Conservation (phyloP, 2,888 invertebrate species). For the Xestobium rufovillosum region DNA sequence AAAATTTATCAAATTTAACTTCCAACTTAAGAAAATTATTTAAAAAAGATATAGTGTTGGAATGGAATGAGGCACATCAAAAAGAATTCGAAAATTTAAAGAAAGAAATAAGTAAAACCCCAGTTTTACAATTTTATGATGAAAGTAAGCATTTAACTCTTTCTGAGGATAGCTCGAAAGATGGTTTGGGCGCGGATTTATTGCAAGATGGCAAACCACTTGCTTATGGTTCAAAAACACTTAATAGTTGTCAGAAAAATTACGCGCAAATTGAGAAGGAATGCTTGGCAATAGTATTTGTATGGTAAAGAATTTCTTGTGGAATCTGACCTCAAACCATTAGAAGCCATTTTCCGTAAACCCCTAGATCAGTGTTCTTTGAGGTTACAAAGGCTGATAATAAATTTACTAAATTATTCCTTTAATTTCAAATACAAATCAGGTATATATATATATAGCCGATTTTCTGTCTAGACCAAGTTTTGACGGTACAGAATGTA, state of each 20-base stretch:
- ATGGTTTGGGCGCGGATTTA: constrained; percentile 20
- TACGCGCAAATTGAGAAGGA: constrained; percentile 29
- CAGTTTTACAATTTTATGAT: constrained; percentile 14
- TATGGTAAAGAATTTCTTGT: constrained; percentile 22
- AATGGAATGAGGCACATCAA: constrained; percentile 12
- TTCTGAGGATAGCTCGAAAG: constrained; percentile 21
- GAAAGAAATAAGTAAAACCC: constrained; percentile 8
- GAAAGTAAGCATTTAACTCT: constrained; percentile 12
- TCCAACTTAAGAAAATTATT: constrained; percentile 10
- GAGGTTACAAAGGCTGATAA: constrained; percentile 13
- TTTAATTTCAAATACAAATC: constrained; percentile 22
- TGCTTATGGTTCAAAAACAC: constrained; percentile 26
- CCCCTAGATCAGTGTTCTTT: constrained; percentile 13
- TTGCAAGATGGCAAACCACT: constrained; percentile 25
- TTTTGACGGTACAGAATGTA: constrained; percentile 17
- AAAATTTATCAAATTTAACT: constrained; percentile 11
- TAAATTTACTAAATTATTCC: constrained; percentile 16
- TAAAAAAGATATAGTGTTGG: constrained; percentile 11
- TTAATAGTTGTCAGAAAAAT: constrained; percentile 19
- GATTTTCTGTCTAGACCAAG: constrained; percentile 27
- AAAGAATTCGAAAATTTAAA: constrained; percentile 14
- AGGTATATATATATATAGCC: constrained; percentile 29
- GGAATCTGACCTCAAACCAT: constrained; percentile 27
- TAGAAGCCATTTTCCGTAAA: constrained; percentile 25
- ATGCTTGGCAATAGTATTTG: too few species aligned